phyloP scores from a whole-genome alignment of 92 coral and sea anemone genomes.

The Pocillopora grandis region DNA sequence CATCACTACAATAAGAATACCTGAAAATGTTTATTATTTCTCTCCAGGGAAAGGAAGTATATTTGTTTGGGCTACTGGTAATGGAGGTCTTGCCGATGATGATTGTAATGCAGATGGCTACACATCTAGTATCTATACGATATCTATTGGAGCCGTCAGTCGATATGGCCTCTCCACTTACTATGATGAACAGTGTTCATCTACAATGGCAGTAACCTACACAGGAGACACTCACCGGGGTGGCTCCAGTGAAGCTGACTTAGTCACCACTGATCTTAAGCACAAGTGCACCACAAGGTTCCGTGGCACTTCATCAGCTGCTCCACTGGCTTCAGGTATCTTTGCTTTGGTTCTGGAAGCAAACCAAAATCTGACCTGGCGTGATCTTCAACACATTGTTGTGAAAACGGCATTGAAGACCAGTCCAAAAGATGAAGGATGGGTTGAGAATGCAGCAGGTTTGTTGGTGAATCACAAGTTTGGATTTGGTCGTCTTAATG shows the following conservation, averaged over 20 bases:
- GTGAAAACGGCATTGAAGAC: conserved; percentile 82
- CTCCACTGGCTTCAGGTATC: conserved; percentile 92
- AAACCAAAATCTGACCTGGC: conserved; percentile 85
- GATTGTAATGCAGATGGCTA: conserved; percentile 94
- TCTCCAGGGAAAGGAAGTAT: conserved; percentile 78
- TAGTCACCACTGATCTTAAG: conserved; percentile 90
- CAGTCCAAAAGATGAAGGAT: conserved; percentile 86
- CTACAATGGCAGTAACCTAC: conserved; percentile 91
- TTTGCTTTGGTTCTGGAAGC: conserved; percentile 92
- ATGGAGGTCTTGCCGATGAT: conserved; percentile 93
- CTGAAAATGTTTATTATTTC: not conserved
- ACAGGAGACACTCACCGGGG: conserved; percentile 93
- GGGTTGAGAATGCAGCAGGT: conserved; percentile 87
- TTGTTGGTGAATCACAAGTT: conserved; percentile 83
- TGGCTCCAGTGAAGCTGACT: conserved; percentile 64
- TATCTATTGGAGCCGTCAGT: conserved; percentile 94
- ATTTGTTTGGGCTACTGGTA: conserved; percentile 98
- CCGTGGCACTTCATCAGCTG: conserved; percentile 96
- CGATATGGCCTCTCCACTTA: conserved; percentile 92
- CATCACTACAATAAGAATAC: not conserved
- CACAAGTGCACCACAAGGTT: conserved; percentile 82
- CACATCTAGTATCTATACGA: conserved; percentile 89
- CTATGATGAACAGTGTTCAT: conserved; percentile 93
- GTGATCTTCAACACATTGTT: conserved; percentile 93
- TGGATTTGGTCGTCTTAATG: conserved; percentile 93